Base-by-base conservation (phyloP, 2,797 vertebrate species). In the Karalla daura region DNA sequence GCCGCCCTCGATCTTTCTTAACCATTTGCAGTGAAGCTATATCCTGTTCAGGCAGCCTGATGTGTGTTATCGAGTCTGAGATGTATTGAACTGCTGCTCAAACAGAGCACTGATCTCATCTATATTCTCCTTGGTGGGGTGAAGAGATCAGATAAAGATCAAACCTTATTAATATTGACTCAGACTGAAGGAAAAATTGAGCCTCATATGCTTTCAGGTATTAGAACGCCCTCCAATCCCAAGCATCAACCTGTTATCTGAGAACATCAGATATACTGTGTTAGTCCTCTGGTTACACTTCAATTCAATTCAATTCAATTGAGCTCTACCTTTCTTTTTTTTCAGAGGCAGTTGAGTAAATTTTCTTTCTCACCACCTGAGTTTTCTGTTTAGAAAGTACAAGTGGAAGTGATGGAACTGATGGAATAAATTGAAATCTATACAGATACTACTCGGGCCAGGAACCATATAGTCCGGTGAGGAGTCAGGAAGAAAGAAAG, bases 151-250 rank as follows among this genome's bases (percentile, higher is more conserved):
- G 90, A 91, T 92, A 91, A 91, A 92, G 91, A 92, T 92, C 91
- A 91, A 91, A 91, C 88, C 90, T 91, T 92, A 92, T 92, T 92
- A 92, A 92, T 92, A 92, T 92, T 92, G 90, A 92, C 90, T 90
- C 86, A 91, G 88, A 83, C 90, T 84, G 86, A 86, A 83, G 74
- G 85, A 87, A 91, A 89, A 89, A 89, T 86, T 87, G 88, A 88
- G 85, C 87, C 74, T 88, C 73, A 69, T 83, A 88, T 88, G 86
- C 90, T 92, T 91, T 91, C 91, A 91, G 83, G 84, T 91, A 91
- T 91, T 86, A 87, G 86, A 85, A 82, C 41, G 45, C 69, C 83
- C 83, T 82, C 76, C 88, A 90, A 88, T 88, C 84, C 79, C 45
- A 27, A 71, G 87, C 80, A 90, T 86, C 89, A 88, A 67, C 70